phyloP scores from a whole-genome alignment of 2,113 vertebrate species.

The Notothenia rossii region DNA sequence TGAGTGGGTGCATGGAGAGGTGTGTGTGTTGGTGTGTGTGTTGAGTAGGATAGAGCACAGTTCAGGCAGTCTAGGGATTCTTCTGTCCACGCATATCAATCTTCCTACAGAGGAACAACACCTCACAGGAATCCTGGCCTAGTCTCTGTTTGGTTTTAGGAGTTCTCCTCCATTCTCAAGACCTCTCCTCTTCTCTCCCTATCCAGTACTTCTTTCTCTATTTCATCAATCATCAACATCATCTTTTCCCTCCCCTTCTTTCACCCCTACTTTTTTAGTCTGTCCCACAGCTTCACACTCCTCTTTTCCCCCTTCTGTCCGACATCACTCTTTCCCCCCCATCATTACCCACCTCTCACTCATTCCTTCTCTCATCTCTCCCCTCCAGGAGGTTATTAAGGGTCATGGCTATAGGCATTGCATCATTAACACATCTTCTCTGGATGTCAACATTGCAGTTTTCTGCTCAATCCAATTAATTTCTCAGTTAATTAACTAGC shows the following conservation, averaged over 20 bases:
- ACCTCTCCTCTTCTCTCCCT: slow-evolving; percentile 7
- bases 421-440: slow-evolving; percentile 58
- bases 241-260: slow-evolving; percentile 4
- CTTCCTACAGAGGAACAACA: slow-evolving; percentile 55
- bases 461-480: slow-evolving; percentile 55
- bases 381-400: slow-evolving; percentile 42
- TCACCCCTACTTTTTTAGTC: not conserved
- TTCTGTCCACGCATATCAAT: slow-evolving; percentile 77
- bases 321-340: slow-evolving; percentile 7
- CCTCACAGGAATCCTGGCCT: slow-evolving; percentile 67
- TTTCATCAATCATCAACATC: slow-evolving; percentile 22
- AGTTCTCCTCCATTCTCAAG: slow-evolving; percentile 29
- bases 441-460: slow-evolving; percentile 44
- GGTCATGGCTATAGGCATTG: slow-evolving; percentile 33
- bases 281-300: not conserved
- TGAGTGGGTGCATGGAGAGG: slow-evolving; percentile 31
- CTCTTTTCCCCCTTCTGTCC: not conserved
- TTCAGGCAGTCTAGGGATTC: slow-evolving; percentile 56
- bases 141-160: slow-evolving; percentile 38
- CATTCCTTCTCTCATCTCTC: slow-evolving; percentile 10
- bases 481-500: slow-evolving; percentile 52
- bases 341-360: slow-evolving; percentile 7
- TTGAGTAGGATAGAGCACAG: slow-evolving; percentile 12
- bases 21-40: slow-evolving; percentile 15
- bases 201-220: not conserved